These are phyloP conservation scores for Holothuria glaberrima DNA, from an alignment of 35 echinoderm and acorn worm genomes.

Conservation along the genomic window DNA sequence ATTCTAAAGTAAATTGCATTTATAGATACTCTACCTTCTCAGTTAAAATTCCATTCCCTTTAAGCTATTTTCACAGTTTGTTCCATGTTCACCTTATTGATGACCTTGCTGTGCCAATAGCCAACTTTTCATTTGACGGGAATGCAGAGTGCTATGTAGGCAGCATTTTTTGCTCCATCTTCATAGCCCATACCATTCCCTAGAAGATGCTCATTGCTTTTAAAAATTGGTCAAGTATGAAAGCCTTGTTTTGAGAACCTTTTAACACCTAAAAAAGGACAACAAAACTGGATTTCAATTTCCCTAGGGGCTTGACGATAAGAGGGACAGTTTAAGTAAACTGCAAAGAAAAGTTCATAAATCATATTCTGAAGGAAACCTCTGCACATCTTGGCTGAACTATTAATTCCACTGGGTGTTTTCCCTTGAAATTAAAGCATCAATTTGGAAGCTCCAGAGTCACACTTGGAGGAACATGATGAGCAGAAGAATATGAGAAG, in stretches of 20 bases:
- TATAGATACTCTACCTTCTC: too few species aligned
- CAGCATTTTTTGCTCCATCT: too few species aligned
- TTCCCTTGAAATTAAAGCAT: slow-evolving; percentile 28
- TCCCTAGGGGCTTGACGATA: neutral
- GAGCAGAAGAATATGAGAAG: too few species aligned
- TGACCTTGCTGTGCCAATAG: too few species aligned
- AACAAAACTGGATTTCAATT: neutral
- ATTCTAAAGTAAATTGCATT: too few species aligned
- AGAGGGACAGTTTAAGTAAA: slow-evolving; percentile 16
- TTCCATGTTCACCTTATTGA: too few species aligned
- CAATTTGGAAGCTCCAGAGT: neutral
- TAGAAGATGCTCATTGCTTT: neutral
- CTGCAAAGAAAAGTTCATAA: slow-evolving; percentile 4
- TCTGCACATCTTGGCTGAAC: neutral
- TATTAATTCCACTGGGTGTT: neutral
- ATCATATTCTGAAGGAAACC: neutral
- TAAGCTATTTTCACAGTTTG: too few species aligned
- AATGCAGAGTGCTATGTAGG: too few species aligned
- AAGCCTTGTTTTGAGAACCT: slow-evolving; percentile 27
- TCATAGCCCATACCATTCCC: too few species aligned
- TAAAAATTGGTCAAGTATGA: slow-evolving; percentile 43
- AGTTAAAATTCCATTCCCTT: too few species aligned
- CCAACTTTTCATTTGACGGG: too few species aligned
- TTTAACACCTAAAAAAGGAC: neutral
- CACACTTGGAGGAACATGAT: neutral